A percentile compares a stretch with the other conserved stretches of the same genome.
These are phyloP conservation scores for Platalea minor DNA, from an alignment of 2,797 vertebrate genomes.

Conservation along the genomic window DNA sequence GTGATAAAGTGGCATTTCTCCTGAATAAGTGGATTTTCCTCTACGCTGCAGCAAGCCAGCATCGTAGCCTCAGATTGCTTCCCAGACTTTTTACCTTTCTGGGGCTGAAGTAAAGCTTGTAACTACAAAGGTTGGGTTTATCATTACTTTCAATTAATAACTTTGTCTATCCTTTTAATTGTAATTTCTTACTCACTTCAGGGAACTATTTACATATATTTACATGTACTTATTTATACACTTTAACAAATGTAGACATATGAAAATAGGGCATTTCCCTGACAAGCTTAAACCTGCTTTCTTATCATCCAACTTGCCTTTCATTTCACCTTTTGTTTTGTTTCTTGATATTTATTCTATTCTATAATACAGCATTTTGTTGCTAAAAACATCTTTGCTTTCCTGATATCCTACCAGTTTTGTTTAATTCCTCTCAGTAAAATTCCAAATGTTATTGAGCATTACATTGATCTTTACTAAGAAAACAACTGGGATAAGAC, in stretches of 20 bases:
- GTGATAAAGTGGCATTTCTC: not conserved
- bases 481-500: not conserved
- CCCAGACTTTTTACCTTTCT: not conserved
- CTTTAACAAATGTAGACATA: constrained; percentile 30
- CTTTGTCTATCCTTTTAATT: constrained; percentile 41
- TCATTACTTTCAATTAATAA: constrained; percentile 43
- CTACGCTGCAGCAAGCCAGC: not conserved
- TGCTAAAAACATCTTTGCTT: constrained; percentile 7
- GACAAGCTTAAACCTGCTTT: constrained; percentile 25
- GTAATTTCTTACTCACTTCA: constrained; percentile 32
- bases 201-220: constrained; percentile 36
- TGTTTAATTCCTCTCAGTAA: constrained; percentile 5
- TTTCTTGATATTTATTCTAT: not conserved
- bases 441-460: not conserved
- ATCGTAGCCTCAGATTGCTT: not conserved
- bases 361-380: not conserved
- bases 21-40: not conserved
- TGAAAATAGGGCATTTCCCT: constrained; percentile 25
- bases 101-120: not conserved
- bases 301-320: not conserved
- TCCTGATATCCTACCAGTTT: constrained; percentile 1
- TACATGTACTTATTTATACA: constrained; percentile 21
- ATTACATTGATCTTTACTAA: not conserved
- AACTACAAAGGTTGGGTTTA: constrained; percentile 19
- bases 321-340: constrained; percentile 39